Base-by-base conservation (phyloP, 2,113 vertebrate species). In the Piprites chloris region DNA sequence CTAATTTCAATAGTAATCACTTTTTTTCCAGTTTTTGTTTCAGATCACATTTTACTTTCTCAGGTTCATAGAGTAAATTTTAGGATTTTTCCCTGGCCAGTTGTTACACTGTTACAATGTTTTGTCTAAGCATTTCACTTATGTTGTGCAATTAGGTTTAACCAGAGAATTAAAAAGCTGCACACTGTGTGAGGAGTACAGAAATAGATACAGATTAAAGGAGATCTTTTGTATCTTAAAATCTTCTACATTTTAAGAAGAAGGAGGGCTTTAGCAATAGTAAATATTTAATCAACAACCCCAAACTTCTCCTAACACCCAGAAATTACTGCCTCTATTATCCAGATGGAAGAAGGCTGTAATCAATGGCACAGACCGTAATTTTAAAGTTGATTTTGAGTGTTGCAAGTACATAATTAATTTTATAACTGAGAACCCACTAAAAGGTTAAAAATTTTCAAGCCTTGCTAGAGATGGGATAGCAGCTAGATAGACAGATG, bases 91-190 rank as follows among this genome's bases (percentile, higher is more conserved):
- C 75, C 27, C 68, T 78, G 76, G 56, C 42, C 83, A 42, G 41
- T 55, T 41, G 28, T 85, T 96, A 76, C 2, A 1, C n/a, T n/a
- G n/a, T n/a, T n/a, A n/a, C 67, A 76, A 19, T 44, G 5, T 83
- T 93, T 86, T 86, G 63, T 93, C 55, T 69, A 88, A 92, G 55
- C 42, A 39, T 95, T 96, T 97, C 28, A 66, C n/a, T 86, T 95
- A 68, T 9, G 15, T 76, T 73, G 35, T 82, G 39, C 55, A 88
- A 53, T 95, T 88, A 86, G 75, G 46, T 84, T 97, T 88, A 92
- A 80, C 55, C 23, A 53, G 72, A 82, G 82, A 93, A 85, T 80
- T 85, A 67, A 77, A 91, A 77, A 71, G 15, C 46, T 62, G 30
- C 59, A 77, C n/a, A 39, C 33, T 86, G 46, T 58, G 49, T 82